Percentiles rank a stretch among this genome's conserved stretches.
These are phyloP conservation scores for Zosterops borbonicus DNA, from an alignment of 2,113 vertebrate genomes.

Conservation along the genomic window DNA sequence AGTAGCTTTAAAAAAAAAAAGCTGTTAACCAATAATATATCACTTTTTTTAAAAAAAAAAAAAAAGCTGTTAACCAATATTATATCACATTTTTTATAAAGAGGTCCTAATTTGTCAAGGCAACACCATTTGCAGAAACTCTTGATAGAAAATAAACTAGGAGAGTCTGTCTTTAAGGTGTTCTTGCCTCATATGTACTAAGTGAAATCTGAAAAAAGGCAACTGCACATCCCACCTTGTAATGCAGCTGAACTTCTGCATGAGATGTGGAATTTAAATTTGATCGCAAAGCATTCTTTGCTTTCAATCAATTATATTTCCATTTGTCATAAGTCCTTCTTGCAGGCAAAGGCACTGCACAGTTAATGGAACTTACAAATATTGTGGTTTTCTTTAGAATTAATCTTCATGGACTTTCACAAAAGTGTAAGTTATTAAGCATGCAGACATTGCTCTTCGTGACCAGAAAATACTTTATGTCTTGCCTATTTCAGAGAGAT, in stretches of 20 bases:
- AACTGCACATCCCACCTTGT: neutral
- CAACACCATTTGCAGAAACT: neutral
- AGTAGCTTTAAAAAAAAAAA: neutral
- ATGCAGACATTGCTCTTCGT: neutral
- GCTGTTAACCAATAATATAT: neutral
- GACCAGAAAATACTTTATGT: neutral
- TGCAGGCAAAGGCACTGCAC: neutral
- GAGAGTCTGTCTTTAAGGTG: neutral
- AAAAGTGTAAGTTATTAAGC: neutral
- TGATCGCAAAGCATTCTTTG: neutral
- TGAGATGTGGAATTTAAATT: neutral
- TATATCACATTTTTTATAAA: neutral
- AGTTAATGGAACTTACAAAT: neutral
- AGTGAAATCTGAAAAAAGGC: neutral
- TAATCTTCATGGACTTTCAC: neutral
- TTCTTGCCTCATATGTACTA: neutral
- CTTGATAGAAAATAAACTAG: neutral
- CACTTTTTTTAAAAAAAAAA: neutral
- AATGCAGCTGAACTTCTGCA: neutral
- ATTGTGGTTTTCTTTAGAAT: neutral
- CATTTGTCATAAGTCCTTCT: slow-evolving; percentile 1
- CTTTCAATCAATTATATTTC: neutral
- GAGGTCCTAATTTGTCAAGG: neutral
- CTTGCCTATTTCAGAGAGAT: neutral
- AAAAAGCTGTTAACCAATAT: neutral